Conservation (phyloP, 2,888 invertebrate genomes). For the Toxonevra muliebris region DNA sequence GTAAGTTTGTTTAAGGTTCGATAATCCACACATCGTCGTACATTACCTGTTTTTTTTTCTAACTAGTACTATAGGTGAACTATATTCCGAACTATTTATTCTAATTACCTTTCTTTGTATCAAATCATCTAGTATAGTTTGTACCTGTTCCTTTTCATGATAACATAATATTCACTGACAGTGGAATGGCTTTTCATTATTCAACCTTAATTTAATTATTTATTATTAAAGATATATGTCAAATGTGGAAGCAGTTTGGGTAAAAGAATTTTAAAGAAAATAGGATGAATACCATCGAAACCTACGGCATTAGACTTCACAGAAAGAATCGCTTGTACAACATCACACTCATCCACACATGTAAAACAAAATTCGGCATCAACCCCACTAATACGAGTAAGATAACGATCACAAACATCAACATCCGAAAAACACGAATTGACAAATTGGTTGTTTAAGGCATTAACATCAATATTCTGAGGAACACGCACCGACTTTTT, state of each 20-base stretch:
- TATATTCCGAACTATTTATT: constrained; percentile 33
- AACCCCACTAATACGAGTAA: too few species aligned
- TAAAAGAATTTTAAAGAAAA: not conserved
- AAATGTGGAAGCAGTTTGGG: not conserved
- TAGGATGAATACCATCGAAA: too few species aligned
- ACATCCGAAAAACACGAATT: too few species aligned
- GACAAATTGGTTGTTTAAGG: too few species aligned
- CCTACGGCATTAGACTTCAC: too few species aligned
- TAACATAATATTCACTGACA: constrained; percentile 30
- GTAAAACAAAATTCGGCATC: too few species aligned
- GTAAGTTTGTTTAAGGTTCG: constrained; percentile 38
- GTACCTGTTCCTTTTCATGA: constrained; percentile 22
- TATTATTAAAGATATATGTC: not conserved
- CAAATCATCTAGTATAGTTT: constrained; percentile 31
- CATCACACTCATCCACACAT: not conserved
- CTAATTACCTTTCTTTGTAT: constrained; percentile 27
- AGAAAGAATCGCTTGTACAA: constrained; percentile 9
- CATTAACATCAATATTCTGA: too few species aligned
- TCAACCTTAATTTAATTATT: constrained; percentile 34
- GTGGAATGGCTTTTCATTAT: constrained; percentile 32
- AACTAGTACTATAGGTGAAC: constrained; percentile 34
- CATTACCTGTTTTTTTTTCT: constrained; percentile 32
- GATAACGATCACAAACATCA: too few species aligned
- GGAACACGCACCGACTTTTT: too few species aligned
- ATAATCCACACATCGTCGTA: constrained; percentile 36